A percentile compares a stretch with the other conserved stretches of the same genome.
These are phyloP conservation scores for Laodelphax striatellus DNA, from an alignment of 1,140 invertebrate genomes.

Conservation along the genomic window DNA sequence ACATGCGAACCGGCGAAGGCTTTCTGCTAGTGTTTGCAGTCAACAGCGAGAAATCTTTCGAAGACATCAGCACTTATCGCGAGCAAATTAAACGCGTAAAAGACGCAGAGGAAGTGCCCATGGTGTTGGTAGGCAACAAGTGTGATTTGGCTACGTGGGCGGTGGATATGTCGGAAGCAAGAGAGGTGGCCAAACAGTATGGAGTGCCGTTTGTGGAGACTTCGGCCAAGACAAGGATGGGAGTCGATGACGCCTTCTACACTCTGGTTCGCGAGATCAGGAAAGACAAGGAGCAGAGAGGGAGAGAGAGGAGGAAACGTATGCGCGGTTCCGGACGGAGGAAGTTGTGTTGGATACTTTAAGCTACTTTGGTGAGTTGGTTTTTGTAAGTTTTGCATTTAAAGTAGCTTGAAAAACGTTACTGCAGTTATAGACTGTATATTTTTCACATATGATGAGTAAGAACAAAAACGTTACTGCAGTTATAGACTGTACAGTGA, in stretches of 20 bases:
- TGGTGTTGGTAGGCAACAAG: constrained; percentile 98
- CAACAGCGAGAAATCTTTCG: constrained; percentile 65
- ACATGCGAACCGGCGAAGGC: constrained; percentile 95
- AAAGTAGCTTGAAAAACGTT: too few relatives aligned
- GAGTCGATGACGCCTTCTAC: constrained; percentile 98
- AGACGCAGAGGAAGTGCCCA: constrained; percentile 91
- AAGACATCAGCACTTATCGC: constrained; percentile 72
- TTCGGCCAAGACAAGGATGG: constrained; percentile 94
- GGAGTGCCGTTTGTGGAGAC: constrained; percentile 98
- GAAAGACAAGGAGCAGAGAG: constrained; percentile 22
- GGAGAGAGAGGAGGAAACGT: constrained; percentile 20
- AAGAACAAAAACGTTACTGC: too few relatives aligned
- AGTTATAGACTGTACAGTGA: too few relatives aligned
- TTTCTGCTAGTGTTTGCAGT: constrained; percentile 74
- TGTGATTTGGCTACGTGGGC: constrained; percentile 83
- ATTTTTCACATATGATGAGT: too few relatives aligned
- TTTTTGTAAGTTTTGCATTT: too few relatives aligned
- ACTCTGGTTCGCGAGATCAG: constrained; percentile 91
- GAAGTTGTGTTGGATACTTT: constrained; percentile 22
- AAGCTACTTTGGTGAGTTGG: not conserved
- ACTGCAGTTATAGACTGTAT: too few relatives aligned
- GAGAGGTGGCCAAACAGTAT: constrained; percentile 82
- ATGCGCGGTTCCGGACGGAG: constrained; percentile 10
- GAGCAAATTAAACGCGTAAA: constrained; percentile 94
- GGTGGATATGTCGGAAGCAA: constrained; percentile 61